Evolutionary conservation across 2,888 invertebrate species (phyloP).

Genomic region (Tiliacea citrago): DNA sequence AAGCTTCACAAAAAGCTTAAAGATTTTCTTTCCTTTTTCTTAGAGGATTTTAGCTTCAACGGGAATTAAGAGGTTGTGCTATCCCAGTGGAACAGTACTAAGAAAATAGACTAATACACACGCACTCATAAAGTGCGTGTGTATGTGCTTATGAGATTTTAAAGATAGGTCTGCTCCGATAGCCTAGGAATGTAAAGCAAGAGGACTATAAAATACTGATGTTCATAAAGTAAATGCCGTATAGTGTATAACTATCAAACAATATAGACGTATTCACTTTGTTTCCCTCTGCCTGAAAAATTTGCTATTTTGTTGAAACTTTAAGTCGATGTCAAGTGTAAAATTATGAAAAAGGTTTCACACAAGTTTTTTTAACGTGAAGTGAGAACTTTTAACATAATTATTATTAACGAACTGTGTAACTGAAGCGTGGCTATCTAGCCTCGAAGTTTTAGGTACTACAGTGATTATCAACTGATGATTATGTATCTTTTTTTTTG

Average conservation of each 20-base stretch:
- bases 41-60: slow-evolving; percentile 17
- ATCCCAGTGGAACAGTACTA: too few species aligned
- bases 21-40: slow-evolving; percentile 29
- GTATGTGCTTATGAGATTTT: neutral
- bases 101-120: neutral
- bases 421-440: neutral
- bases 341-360: neutral
- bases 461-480: neutral
- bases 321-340: neutral
- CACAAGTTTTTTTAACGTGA: neutral
- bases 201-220: neutral
- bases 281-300: neutral
- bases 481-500: too few species aligned
- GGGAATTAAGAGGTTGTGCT: slow-evolving; percentile 10
- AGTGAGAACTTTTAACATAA: neutral
- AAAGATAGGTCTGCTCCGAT: neutral
- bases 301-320: slow-evolving; percentile 6
- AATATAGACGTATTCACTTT: neutral
- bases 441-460: neutral
- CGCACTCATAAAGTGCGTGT: too few species aligned
- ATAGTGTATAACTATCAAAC: neutral
- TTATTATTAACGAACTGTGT: too few species aligned
- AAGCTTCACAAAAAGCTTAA: slow-evolving; percentile 32
- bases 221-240: neutral
- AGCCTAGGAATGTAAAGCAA: neutral